These are phyloP conservation scores for Harpagoxenus sublaevis DNA, from an alignment of 2,888 invertebrate genomes.

Conservation along the genomic window DNA sequence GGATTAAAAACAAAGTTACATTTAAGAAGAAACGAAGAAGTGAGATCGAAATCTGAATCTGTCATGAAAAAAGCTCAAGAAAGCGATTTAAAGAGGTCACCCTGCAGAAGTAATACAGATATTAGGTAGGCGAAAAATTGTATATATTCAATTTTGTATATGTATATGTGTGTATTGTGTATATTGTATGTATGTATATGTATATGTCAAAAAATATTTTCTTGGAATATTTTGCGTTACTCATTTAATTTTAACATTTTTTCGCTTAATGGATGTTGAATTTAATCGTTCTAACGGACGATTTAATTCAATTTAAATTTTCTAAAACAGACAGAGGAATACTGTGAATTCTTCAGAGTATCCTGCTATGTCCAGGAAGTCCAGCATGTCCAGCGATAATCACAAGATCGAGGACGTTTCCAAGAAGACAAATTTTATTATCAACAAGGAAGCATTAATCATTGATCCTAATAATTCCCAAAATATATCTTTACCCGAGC, in stretches of 20 bases:
- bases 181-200: too few species aligned
- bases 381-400: background rate
- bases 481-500: background rate
- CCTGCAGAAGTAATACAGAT: constrained; percentile 67
- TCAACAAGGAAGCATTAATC: background rate
- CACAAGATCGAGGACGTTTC: background rate
- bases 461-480: background rate
- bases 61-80: constrained; percentile 68
- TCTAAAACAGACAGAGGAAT: background rate
- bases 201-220: background rate
- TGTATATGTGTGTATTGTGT: too few species aligned
- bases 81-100: constrained; percentile 70
- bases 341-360: background rate
- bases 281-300: background rate
- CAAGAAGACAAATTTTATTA: background rate
- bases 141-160: too few species aligned
- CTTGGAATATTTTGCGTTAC: background rate
- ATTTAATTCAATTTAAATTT: background rate
- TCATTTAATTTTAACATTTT: background rate
- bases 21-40: constrained; percentile 75
- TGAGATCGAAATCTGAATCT: constrained; percentile 70
- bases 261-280: background rate
- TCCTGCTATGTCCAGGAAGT: background rate
- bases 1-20: constrained; percentile 75
- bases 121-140: constrained; percentile 73